Evolutionary conservation across 2,888 invertebrate genomes (phyloP).

Genomic region (Yponomeuta cagnagella): DNA sequence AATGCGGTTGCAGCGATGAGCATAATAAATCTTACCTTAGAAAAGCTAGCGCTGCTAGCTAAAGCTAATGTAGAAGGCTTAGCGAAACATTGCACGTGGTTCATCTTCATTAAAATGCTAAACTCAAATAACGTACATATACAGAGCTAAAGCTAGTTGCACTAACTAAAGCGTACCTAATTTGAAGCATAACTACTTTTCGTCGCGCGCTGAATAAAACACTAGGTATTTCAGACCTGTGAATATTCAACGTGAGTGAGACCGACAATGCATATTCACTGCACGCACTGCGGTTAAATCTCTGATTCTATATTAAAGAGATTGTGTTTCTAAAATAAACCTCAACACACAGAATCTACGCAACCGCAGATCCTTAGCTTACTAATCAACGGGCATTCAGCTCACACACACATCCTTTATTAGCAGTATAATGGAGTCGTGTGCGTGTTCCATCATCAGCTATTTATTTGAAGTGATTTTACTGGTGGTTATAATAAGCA

Average conservation of each 20-base stretch:
- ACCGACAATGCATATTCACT: slow-evolving; percentile 16
- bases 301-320: slow-evolving; percentile 35
- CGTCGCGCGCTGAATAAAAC: not conserved
- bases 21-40: not conserved
- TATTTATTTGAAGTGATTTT: not conserved
- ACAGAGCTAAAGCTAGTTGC: not conserved
- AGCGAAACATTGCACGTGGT: not conserved
- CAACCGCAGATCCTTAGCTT: not conserved
- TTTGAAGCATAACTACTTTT: not conserved
- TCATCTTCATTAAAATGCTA: not conserved
- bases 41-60: not conserved
- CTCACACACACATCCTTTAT: not conserved
- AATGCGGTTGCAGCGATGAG: not conserved
- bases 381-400: not conserved
- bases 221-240: not conserved
- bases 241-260: slow-evolving; percentile 12
- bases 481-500: not conserved
- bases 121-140: not conserved
- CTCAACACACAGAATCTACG: slow-evolving; percentile 29
- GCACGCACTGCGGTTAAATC: slow-evolving; percentile 18
- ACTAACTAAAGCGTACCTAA: not conserved
- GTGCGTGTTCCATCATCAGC: not conserved
- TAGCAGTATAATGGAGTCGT: not conserved
- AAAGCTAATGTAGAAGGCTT: not conserved
- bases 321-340: slow-evolving; percentile 50